Evolutionary conservation across 1,140 invertebrate species (phyloP), one percentile per base, ranked within the genome.

Genomic region (Camponotus floridanus): DNA sequence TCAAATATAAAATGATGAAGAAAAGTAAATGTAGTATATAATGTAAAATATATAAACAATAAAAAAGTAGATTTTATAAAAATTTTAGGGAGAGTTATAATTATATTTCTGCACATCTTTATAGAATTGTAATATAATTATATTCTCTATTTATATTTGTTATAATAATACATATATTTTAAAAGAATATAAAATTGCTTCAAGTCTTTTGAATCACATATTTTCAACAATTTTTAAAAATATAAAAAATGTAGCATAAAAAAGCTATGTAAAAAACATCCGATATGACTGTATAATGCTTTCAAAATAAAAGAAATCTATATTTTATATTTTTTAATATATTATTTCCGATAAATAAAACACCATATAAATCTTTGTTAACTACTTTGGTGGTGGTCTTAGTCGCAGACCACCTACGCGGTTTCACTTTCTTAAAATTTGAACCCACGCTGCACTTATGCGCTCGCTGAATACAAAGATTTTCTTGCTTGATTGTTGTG

Each of bases 381-480:
- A 0, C 18, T 51, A 3, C 18, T 8, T 76, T 2, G 15, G 0
- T 31, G 15, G 0, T 31, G 3, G 6, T 5, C 3, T 51, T 11
- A 36, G 15, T 65, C 15, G 33, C 33, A 64, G 39, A 62, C 2
- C 7, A 36, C n/a, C 8, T 36, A 51, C 48, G 39, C 8, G 33
- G 45, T 74, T 83, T 83, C n/a, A 83, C 68, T 83, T 83, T 83
- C 59, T 73, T 18, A 36, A 51, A 83, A 88, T 57, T 80, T 39
- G 18, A 36, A 36, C 5, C n/a, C 39, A 26, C 33, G 18, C 31
- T 26, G 31, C 65, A 57, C 65, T 31, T 59, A 84, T 64, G 18
- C 48, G 45, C n/a, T 5, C 15, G 33, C 6, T 61, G 51, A 51
- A 59, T 81, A 13, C 39, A 18, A 59, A 73, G 51, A 13, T 73